Evolutionary conservation across 2,113 vertebrate species (phyloP).

Genomic region (Burhinus bistriatus): DNA sequence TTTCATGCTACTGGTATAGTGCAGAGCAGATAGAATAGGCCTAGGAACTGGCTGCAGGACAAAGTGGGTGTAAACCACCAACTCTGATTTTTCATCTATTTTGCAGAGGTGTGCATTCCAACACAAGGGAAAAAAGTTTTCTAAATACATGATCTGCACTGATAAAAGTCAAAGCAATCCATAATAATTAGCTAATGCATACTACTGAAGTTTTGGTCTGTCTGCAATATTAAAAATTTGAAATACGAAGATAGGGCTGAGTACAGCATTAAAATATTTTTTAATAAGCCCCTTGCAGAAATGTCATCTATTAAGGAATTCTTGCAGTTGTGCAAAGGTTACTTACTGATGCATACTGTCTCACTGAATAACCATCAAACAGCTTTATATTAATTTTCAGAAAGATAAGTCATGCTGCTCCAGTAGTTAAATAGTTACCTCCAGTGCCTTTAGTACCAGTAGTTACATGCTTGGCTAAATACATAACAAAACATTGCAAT

Average conservation of each 20-base stretch:
- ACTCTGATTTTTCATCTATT: not conserved
- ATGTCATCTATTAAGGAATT: not conserved
- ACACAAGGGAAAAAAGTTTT: not conserved
- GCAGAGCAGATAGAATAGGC: not conserved
- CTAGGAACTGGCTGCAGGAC: not conserved
- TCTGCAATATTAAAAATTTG: not conserved
- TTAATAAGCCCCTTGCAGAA: not conserved
- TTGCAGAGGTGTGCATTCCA: not conserved
- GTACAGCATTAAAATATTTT: not conserved
- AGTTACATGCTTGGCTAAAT: not conserved
- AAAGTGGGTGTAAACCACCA: not conserved
- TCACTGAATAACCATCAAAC: not conserved
- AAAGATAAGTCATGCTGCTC: not conserved
- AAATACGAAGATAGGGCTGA: not conserved
- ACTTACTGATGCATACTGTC: not conserved
- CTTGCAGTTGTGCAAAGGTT: not conserved
- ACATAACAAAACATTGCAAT: not conserved
- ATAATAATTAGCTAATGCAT: not conserved
- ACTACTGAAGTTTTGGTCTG: not conserved
- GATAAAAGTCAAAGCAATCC: not conserved
- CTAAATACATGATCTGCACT: not conserved
- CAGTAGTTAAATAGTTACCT: not conserved
- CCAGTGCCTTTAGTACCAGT: not conserved
- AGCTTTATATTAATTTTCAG: not conserved
- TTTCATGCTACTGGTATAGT: not conserved